These are phyloP conservation scores for Cardiocondyla obscurior DNA, from an alignment of 1,140 invertebrate species.

Conservation along the genomic window DNA sequence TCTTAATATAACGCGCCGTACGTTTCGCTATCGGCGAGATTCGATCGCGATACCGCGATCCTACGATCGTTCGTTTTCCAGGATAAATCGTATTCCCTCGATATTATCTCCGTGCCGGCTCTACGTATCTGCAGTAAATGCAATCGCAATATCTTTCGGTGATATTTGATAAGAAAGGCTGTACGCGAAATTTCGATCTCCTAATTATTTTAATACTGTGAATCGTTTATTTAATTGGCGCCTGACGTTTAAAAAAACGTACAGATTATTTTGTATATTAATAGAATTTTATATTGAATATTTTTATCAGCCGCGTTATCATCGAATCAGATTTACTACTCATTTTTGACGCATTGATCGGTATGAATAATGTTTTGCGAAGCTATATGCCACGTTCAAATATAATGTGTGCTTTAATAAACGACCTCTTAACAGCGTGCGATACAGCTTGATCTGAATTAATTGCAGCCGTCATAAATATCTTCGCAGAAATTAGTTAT, in stretches of 20 bases:
- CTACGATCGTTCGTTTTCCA: slow-evolving; percentile 13
- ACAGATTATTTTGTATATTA: no score
- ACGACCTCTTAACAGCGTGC: not conserved
- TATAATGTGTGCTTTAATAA: not conserved
- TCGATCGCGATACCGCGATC: slow-evolving; percentile 1
- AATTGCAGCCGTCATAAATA: not conserved
- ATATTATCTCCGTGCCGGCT: not conserved
- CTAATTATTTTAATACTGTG: no score
- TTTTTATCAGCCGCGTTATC: no score
- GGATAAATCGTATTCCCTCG: not conserved
- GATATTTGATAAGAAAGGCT: not conserved
- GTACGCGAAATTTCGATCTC: not conserved
- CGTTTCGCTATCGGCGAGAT: slow-evolving; percentile 11
- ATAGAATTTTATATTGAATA: no score
- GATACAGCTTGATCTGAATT: not conserved
- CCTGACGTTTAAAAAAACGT: no score
- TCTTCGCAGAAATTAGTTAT: slow-evolving; percentile 6
- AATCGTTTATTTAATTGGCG: no score
- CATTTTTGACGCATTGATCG: not conserved
- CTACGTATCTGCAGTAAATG: not conserved
- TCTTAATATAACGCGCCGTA: not conserved
- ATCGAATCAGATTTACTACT: no score
- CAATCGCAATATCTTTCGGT: not conserved
- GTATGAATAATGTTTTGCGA: no score
- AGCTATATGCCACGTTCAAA: not conserved